phyloP scores from a whole-genome alignment of 1,140 invertebrate species.

The Drosophila pseudoananassae region DNA sequence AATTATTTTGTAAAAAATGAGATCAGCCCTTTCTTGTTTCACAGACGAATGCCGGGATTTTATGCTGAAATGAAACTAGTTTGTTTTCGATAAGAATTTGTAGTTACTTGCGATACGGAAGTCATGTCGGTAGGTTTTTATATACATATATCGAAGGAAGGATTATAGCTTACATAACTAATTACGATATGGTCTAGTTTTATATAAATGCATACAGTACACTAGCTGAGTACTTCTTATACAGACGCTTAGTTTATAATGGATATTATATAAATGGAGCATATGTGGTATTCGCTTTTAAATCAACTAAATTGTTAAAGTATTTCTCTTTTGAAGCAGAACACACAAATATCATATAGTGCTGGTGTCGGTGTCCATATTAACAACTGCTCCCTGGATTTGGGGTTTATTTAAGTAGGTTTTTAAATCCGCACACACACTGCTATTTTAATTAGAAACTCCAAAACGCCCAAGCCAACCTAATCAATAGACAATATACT shows the following conservation, averaged over 20 bases:
- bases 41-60: conserved; percentile 7
- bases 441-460: conserved; percentile 20
- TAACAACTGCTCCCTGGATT: conserved; percentile 33
- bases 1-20: conserved; percentile 22
- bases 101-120: conserved; percentile 13
- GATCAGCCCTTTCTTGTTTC: background rate
- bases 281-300: conserved; percentile 73
- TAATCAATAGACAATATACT: conserved; percentile 34
- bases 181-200: conserved; percentile 55
- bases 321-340: conserved; percentile 30
- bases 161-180: conserved; percentile 29
- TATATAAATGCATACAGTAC: conserved; percentile 41
- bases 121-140: conserved; percentile 61
- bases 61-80: conserved; percentile 20
- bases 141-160: conserved; percentile 23
- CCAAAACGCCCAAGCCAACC: conserved; percentile 16
- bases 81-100: conserved; percentile 18
- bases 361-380: conserved; percentile 66
- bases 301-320: conserved; percentile 61
- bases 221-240: conserved; percentile 29
- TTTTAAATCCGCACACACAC: conserved; percentile 3
- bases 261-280: conserved; percentile 34
- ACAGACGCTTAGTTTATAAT: conserved; percentile 30
- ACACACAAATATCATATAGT: conserved; percentile 18
- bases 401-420: conserved; percentile 13